Base-by-base conservation (phyloP, 2,888 invertebrate species). In the Nomada goodeniana region DNA sequence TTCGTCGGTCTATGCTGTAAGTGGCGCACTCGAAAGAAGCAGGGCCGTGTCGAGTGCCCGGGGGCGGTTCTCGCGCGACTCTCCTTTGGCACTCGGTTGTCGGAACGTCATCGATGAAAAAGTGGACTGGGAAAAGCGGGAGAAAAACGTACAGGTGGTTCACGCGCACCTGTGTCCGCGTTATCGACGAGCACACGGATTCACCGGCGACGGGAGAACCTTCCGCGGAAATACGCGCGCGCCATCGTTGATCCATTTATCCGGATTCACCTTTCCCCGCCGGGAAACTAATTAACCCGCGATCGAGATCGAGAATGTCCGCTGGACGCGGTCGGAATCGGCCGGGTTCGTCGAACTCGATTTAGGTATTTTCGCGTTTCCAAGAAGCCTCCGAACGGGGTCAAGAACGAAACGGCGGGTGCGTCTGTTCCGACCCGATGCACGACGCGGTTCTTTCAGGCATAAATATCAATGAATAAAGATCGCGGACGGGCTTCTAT, bases 41-140 rank as follows among this genome's bases (percentile, higher is more conserved):
- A 82, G 80, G 75, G 76, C 65, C 78, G 88, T 84, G 89, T 89
- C 89, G 87, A 89, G 88, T 84, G 82, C 73, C 82, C 82, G 69
- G 70, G 80, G 78, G 70, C 72, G 67, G 82, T 71, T 69, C 68
- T 61, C 50, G 67, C 42, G 65, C 65, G 61, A 42, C 65, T 63
- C 55, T 55, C 50, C 67, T 70, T 44, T 60, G 71, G 36, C 64
- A 59, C 57, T 78, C 68, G 72, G 74, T 79, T 18, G 57, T 77
- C 57, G 75, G 77, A 55, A 69, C 52, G 75, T 69, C 52, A 60
- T 53, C 71, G 76, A 64, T 57, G 73, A 23, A 60, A 68, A 63
- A 44, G 57, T 44, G 71, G 26, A 65, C 26, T 11, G 13, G 50
- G 60, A 52, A 73, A 23, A 57, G 44, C n/a, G 23, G 26, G 18